Percentiles rank a stretch among this genome's conserved stretches.
These are phyloP conservation scores for Troilus luridus DNA, from an alignment of 2,888 invertebrate genomes.

Conservation along the genomic window DNA sequence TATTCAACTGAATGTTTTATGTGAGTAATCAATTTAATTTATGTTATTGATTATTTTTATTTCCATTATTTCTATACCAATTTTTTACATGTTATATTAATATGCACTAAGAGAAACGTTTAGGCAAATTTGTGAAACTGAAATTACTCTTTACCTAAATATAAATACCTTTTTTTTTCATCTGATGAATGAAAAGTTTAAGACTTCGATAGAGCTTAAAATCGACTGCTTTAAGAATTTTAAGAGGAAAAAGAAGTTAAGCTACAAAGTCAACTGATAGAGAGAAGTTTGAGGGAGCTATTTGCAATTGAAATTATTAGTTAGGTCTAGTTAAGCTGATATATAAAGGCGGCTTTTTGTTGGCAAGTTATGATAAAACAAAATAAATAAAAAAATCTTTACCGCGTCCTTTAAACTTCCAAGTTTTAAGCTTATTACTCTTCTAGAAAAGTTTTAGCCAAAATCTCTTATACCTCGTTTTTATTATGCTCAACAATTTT, in stretches of 20 bases:
- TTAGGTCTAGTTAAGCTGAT: conserved; percentile 16
- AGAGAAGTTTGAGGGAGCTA: conserved; percentile 1
- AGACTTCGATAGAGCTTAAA: background rate
- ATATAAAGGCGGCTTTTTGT: conserved; percentile 41
- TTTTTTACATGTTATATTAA: no score
- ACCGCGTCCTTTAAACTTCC: conserved; percentile 33
- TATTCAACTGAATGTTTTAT: conserved; percentile 71
- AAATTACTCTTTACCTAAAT: no score
- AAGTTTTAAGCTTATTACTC: conserved; percentile 43
- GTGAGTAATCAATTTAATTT: conserved; percentile 66
- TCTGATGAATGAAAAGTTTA: background rate
- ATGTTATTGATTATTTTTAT: background rate
- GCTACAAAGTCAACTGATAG: conserved; percentile 11
- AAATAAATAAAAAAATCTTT: conserved; percentile 28
- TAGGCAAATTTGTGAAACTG: no score
- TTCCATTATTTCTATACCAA: no score
- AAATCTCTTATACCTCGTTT: conserved; percentile 36
- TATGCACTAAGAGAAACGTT: no score
- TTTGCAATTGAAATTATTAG: conserved; percentile 42
- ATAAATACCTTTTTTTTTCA: background rate
- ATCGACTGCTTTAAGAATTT: background rate
- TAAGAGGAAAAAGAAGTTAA: background rate
- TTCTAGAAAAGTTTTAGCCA: conserved; percentile 37
- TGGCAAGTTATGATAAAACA: conserved; percentile 12
- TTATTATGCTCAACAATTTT: conserved; percentile 40